Conservation (phyloP, 2,797 vertebrate genomes). For the Mus spretus region DNA sequence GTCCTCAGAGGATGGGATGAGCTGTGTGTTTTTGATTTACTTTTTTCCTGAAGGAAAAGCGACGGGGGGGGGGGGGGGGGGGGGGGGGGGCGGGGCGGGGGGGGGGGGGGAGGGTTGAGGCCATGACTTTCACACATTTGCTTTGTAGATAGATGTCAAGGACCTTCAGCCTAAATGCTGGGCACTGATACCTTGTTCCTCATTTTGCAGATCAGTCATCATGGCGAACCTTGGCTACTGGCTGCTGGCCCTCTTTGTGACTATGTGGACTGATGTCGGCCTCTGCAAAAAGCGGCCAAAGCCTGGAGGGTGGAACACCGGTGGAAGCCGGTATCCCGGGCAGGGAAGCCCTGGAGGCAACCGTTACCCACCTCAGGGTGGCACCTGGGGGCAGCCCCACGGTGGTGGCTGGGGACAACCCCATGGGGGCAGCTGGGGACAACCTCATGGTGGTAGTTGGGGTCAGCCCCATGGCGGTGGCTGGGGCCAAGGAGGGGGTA, state of each 20-base stretch:
- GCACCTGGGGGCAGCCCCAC: constrained; percentile 70
- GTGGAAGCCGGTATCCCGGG: constrained; percentile 86
- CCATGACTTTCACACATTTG: background rate
- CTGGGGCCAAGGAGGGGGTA: constrained; percentile 86
- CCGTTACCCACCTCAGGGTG: constrained; percentile 82
- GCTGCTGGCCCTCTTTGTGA: constrained; percentile 85
- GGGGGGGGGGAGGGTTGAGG: background rate
- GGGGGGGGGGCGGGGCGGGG: rapidly evolving
- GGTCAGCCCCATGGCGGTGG: constrained; percentile 76
- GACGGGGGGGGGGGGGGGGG: rapidly evolving
- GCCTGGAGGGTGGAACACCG: constrained; percentile 83
- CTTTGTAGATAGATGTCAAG: background rate
- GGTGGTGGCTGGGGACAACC: constrained; percentile 73
- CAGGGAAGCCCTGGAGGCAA: constrained; percentile 85
- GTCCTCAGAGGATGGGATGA: constrained; percentile 15
- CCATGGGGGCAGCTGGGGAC: constrained; percentile 69
- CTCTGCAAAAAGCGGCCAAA: constrained; percentile 87
- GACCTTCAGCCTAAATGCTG: background rate
- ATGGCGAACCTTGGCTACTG: constrained; percentile 83
- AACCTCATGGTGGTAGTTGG: constrained; percentile 70
- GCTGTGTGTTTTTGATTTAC: background rate
- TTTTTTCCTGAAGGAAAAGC: background rate
- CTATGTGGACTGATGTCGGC: constrained; percentile 78
- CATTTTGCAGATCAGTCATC: constrained; percentile 81
- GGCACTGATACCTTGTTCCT: constrained; percentile 67